Percentiles rank a stretch among this genome's conserved stretches.
These are phyloP conservation scores for Baryphthengus martii DNA, from an alignment of 2,113 vertebrate genomes.

Conservation along the genomic window DNA sequence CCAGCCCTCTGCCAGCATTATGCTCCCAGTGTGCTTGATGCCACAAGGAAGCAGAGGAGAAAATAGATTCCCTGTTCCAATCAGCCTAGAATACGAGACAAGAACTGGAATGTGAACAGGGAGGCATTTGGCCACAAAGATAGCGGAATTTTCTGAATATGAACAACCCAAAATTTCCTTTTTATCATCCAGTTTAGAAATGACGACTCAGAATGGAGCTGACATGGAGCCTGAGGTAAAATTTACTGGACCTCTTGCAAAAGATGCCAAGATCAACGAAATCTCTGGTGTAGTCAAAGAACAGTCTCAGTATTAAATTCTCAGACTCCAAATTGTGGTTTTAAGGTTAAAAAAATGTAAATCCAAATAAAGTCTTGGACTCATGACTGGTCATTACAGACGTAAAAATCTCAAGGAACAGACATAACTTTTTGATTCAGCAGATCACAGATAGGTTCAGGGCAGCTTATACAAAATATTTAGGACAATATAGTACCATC, in stretches of 20 bases:
- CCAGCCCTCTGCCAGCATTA: neutral
- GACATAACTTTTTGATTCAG: neutral
- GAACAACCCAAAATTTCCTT: neutral
- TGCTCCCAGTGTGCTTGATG: neutral
- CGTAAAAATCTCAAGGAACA: neutral
- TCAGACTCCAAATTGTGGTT: neutral
- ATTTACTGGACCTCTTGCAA: neutral
- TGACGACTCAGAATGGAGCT: neutral
- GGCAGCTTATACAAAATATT: neutral
- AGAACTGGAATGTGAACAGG: neutral
- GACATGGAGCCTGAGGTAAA: neutral
- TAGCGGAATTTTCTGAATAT: rapidly evolving
- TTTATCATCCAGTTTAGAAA: neutral
- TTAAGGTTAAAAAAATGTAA: neutral
- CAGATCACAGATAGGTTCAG: neutral
- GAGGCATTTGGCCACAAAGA: neutral
- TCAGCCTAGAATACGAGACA: neutral
- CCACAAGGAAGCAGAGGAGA: neutral
- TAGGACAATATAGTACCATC: neutral
- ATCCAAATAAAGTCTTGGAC: neutral
- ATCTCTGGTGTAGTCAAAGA: neutral
- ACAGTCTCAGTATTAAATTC: neutral
- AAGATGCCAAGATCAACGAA: neutral
- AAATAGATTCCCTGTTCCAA: neutral
- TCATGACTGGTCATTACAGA: neutral